Evolutionary conservation across 1,140 invertebrate genomes (phyloP).

Genomic region (Penaeus japonicus): DNA sequence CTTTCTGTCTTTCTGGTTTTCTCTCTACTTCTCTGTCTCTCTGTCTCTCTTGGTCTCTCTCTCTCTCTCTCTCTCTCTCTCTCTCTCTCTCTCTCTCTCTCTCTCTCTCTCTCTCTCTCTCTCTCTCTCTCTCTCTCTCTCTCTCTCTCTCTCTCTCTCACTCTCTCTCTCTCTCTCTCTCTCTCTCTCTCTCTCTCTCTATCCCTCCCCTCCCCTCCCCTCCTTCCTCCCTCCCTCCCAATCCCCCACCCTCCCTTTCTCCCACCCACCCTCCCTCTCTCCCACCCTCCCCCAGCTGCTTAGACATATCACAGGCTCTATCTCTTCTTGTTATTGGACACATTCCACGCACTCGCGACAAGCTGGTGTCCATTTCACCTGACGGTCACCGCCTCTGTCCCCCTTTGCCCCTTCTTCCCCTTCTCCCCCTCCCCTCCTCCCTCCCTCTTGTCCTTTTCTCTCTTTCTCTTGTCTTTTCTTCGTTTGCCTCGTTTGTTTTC

Average conservation of each 20-base stretch:
- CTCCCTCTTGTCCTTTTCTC: background rate
- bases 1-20: too few relatives aligned
- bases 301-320: constrained; percentile 16
- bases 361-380: constrained; percentile 39
- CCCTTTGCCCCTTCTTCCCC: background rate
- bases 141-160: background rate
- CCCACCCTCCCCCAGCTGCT: background rate
- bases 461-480: background rate
- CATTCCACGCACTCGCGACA: constrained; percentile 11
- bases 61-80: too few relatives aligned
- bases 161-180: background rate
- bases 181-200: background rate
- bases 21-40: too few relatives aligned
- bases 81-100: too few relatives aligned
- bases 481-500: background rate
- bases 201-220: background rate
- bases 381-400: constrained; percentile 11
- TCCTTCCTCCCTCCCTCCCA: background rate
- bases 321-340: constrained; percentile 39
- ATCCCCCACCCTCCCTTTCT: too few relatives aligned
- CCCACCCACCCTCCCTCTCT: too few relatives aligned
- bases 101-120: background rate
- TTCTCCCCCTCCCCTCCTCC: background rate
- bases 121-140: background rate
- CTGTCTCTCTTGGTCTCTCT: too few relatives aligned